Percentiles rank a stretch among this genome's conserved stretches.
Evolutionary conservation across 2,797 vertebrate genomes (phyloP).

Genomic region (Buceros bicornis): DNA sequence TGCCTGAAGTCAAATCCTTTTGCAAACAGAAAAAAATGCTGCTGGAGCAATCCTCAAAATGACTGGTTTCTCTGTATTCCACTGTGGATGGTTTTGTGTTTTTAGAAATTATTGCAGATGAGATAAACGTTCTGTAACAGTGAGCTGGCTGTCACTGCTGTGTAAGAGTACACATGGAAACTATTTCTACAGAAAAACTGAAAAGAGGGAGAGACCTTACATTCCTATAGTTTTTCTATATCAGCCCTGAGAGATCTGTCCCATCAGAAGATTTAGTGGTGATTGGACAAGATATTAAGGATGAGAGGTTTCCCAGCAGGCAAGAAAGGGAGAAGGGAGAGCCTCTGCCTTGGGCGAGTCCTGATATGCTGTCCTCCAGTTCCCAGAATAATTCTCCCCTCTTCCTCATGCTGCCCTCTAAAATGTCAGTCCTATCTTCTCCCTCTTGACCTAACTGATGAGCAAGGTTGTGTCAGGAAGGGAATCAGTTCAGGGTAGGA

Average conservation of each 20-base stretch:
- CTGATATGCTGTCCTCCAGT: background rate
- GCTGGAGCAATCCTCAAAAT: background rate
- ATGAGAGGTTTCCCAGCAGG: background rate
- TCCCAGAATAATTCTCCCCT: background rate
- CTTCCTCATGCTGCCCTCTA: background rate
- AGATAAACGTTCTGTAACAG: background rate
- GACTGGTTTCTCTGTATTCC: background rate
- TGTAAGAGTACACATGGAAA: background rate
- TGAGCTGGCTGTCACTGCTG: background rate
- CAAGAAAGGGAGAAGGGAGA: background rate
- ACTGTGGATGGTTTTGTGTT: background rate
- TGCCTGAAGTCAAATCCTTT: background rate
- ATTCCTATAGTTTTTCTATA: background rate
- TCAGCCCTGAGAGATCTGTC: background rate
- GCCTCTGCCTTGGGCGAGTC: background rate
- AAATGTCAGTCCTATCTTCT: background rate
- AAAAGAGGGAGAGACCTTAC: background rate
- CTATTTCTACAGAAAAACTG: background rate
- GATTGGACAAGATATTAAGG: background rate
- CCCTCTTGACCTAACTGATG: background rate
- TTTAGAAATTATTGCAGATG: background rate
- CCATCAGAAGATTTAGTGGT: background rate
- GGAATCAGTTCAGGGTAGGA: background rate
- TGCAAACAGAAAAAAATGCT: background rate
- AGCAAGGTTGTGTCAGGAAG: background rate